Base-by-base conservation (phyloP, 2,797 vertebrate genomes). In the Hafferia zeledoni region DNA sequence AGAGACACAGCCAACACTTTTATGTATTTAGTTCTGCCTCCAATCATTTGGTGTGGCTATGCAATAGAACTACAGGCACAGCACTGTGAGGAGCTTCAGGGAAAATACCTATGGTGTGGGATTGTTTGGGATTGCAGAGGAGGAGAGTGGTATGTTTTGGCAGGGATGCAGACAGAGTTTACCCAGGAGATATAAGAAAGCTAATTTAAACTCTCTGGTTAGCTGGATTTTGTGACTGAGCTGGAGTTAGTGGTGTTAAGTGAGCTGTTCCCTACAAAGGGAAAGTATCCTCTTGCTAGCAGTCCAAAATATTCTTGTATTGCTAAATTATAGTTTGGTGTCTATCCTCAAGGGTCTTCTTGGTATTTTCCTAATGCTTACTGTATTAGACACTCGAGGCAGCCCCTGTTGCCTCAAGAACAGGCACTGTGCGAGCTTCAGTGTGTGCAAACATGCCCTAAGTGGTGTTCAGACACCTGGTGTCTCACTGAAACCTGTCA, bases 381-480 rank as follows among this genome's bases (percentile, higher is more conserved):
- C 19, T 22, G 5, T 24, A 10, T 83, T 13, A 49, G 13, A 65
- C 18, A 22, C 11, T 30, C 35, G 25, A 83, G 46, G 17, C 12
- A 33, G 4, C 4, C 9, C 10, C 39, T 30, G 35, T 30, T 72
- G 18, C 46, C 46, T 79, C 2, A 2, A 88, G n/a, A 77, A 25
- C 18, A 37, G 13, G 11, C 6, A 5, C 20, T 0, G 1, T 28
- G 31, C 37, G 17, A 72, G 19, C 13, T 39, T 47, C 17, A 16
- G 14, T 1, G 8, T 0, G 0, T 49, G 39, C 53, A 53, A 9
- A 13, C 2, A 1, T 5, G 5, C n/a, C 30, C 37, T 3, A 1
- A 43, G 44, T 71, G 8, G 0, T 13, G 39, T 74, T 57, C 49
- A 24, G 27, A 7, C 33, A 44, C 49, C 49, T 65, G 28, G 17